Evolutionary conservation across 2,888 invertebrate genomes (phyloP), one percentile per base, ranked within the genome.

Genomic region (Himalopsyche anomala): DNA sequence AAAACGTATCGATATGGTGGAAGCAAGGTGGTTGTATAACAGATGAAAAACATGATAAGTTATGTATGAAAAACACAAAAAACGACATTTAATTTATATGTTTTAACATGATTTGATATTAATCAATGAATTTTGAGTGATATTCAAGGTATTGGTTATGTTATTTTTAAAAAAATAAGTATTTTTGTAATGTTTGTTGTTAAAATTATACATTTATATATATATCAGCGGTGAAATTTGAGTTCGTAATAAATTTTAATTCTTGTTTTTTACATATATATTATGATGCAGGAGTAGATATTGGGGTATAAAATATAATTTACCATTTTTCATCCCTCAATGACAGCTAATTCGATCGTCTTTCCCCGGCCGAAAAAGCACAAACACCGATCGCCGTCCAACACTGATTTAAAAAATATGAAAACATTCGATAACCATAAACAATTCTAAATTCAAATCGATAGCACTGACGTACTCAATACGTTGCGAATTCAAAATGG

Each of bases 311-410:
- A 62, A 19, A 9, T 8, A 40, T 36, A 82, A 15, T 40, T 82
- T 56, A 82, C 82, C 82, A n/a, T 83, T 83, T 36, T 62, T 62
- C 62, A 62, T 5, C 62, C 62, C 45, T 9, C 45, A 69, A 40
- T 79, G 83, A 83, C 83, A 83, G 83, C 83, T 83, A 74, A 83
- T 83, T 74, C 74, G 45, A 12, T 79, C 83, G 83, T 36, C 15
- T 74, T 74, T 79, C 51, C 74, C 62, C 83, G 62, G 62, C 74
- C 40, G 36, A 79, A 19, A 84, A 80, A 54, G 79, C 54, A 62
- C 62, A 62, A 62, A 74, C 74, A 83, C 69, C 79, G 79, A 74
- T 36, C 54, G 80, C 38, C 62, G 62, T 62, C 28, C 62, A 62
- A 62, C 62, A 62, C 62, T 62, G 62, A 19, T 62, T 62, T 19